Conservation (phyloP, 2,888 invertebrate species). For the Cosmia pyralina region DNA sequence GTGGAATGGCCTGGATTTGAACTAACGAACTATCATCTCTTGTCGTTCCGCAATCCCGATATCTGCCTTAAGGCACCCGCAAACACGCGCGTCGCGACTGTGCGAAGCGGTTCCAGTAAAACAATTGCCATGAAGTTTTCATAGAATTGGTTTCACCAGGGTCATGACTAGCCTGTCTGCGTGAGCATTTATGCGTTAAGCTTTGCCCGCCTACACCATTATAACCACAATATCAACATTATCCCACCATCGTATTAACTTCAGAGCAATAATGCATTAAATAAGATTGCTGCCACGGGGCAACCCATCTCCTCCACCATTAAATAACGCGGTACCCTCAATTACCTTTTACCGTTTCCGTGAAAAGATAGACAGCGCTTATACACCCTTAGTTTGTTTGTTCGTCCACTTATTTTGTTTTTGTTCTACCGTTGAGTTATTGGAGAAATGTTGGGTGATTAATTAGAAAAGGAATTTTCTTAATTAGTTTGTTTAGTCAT, state of each 20-base stretch:
- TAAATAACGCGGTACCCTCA: slow-evolving; percentile 55
- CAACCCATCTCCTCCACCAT: slow-evolving; percentile 37
- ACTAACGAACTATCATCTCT: neutral
- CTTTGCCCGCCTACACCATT: slow-evolving; percentile 20
- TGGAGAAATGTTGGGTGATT: slow-evolving; percentile 46
- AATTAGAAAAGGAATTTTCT: slow-evolving; percentile 49
- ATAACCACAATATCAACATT: slow-evolving; percentile 50
- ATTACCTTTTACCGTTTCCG: slow-evolving; percentile 60
- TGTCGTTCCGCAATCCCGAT: neutral
- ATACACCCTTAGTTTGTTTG: slow-evolving; percentile 59
- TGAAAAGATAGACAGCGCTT: slow-evolving; percentile 59
- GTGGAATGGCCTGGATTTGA: slow-evolving; percentile 7
- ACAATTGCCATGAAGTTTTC: too few relatives aligned
- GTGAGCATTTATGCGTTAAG: neutral
- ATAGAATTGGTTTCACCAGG: too few relatives aligned
- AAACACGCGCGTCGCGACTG: too few relatives aligned
- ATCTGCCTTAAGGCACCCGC: neutral
- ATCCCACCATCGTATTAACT: slow-evolving; percentile 51
- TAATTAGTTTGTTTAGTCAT: slow-evolving; percentile 51
- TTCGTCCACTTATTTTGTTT: slow-evolving; percentile 59
- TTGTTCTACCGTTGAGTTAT: slow-evolving; percentile 47
- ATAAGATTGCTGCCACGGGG: slow-evolving; percentile 49
- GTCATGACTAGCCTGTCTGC: too few relatives aligned
- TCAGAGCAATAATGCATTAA: slow-evolving; percentile 52
- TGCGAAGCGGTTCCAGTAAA: too few relatives aligned